phyloP scores from a whole-genome alignment of 2,888 invertebrate genomes.

The Eristalis arbustorum region DNA sequence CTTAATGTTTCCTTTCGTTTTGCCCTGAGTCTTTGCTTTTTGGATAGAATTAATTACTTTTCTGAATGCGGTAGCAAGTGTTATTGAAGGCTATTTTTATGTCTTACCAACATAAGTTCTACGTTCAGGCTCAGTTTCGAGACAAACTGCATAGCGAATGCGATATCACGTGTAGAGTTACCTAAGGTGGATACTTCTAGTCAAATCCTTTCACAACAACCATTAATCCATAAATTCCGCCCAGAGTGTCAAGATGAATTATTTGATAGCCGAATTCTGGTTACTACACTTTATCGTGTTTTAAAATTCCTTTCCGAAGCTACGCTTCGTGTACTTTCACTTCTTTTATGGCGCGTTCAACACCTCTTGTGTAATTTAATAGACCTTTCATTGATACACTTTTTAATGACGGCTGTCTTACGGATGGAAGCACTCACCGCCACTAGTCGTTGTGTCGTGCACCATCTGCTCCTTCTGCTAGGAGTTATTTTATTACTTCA shows the following conservation, averaged over 20 bases:
- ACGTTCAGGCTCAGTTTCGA: too few species aligned
- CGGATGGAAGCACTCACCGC: not conserved
- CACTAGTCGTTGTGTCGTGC: not conserved
- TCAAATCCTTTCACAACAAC: not conserved
- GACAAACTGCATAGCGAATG: too few species aligned
- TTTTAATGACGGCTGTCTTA: not conserved
- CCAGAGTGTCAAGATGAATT: not conserved
- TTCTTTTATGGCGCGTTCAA: not conserved
- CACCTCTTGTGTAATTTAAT: not conserved
- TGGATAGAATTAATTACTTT: not conserved
- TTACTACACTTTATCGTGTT: not conserved
- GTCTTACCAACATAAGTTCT: too few species aligned
- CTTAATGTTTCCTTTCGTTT: not conserved
- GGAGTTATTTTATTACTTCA: not conserved
- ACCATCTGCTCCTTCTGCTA: not conserved
- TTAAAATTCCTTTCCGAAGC: not conserved
- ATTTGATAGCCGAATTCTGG: not conserved
- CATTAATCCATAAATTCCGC: not conserved
- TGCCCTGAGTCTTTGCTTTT: not conserved
- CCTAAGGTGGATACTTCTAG: too few species aligned
- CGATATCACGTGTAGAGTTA: too few species aligned
- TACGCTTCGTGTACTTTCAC: not conserved
- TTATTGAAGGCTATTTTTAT: too few species aligned
- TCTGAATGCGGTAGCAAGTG: too few species aligned
- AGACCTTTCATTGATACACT: not conserved